Evolutionary conservation across 2,888 invertebrate genomes (phyloP), one percentile per base, ranked within the genome.

Genomic region (Dryomyza anilis): DNA sequence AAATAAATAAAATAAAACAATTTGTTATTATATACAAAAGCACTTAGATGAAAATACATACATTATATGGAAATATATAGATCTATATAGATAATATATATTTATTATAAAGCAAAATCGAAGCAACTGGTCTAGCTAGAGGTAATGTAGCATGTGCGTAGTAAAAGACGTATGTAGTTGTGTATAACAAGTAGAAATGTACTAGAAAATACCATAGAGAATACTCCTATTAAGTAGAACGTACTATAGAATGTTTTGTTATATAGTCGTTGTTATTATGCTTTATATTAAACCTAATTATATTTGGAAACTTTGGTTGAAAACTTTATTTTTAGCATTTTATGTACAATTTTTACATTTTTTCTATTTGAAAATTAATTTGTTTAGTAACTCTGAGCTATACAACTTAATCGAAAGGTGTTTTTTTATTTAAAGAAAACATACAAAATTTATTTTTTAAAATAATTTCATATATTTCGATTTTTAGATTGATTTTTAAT

Each of bases 21-120:
- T 45, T 59, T 61, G 61, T 65, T 66, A 53, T 66, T 52, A 29
- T 61, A 63, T 63, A 63, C 50, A 57, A 16, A 50, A 63, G 63
- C 55, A 63, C 29, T 56, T 56, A 56, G 46, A 14, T n/a, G n/a
- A 46, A 63, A 46, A 27, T 55, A 43, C 29, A 56, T 21, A 63
- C 16, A 52, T 8, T 21, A 65, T 60, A 61, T 19, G 58, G n/a
- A 64, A 19, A 67, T 64, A 66, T 62, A 67, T 50, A 67, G 64
- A 66, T 50, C 61, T 63, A 68, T 52, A 68, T 67, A 65, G 12
- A 45, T 48, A 10, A 33, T 46, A 60, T 48, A 30, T 43, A 57
- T 57, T 57, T 55, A 55, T 33, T 21, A 21, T 33, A 23, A 33
- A 27, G 43, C 19, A 45, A 29, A 45, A 14, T 10, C 33, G 23